A percentile compares a stretch with the other conserved stretches of the same genome.
These are phyloP conservation scores for Melinopterus prodromus DNA, from an alignment of 2,888 invertebrate species.

Conservation along the genomic window DNA sequence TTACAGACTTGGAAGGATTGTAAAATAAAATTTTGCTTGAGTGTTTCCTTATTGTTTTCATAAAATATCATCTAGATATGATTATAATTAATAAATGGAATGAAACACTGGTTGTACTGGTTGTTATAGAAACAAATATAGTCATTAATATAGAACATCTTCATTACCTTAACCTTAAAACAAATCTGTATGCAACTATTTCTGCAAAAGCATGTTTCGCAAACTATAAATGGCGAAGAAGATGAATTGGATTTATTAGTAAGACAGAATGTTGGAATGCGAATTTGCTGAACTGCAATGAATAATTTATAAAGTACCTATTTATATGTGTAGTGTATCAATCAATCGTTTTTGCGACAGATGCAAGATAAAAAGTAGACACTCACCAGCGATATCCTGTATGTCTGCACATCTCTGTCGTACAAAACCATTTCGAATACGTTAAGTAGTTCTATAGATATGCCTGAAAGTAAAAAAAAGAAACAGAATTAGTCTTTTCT, in stretches of 20 bases:
- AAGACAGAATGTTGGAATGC: neutral
- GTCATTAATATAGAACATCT: neutral
- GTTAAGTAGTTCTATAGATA: neutral
- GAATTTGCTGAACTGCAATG: neutral
- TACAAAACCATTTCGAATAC: neutral
- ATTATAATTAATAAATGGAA: too few relatives aligned
- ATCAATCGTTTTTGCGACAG: neutral
- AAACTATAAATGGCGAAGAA: neutral
- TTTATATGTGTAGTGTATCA: neutral
- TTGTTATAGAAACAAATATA: neutral
- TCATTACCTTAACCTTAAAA: neutral
- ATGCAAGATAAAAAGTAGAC: neutral
- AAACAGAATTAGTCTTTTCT: neutral
- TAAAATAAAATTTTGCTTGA: too few relatives aligned
- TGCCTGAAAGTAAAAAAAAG: neutral
- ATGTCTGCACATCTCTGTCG: neutral
- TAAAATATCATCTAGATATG: too few relatives aligned
- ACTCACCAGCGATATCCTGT: constrained; percentile 24
- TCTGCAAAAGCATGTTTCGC: neutral
- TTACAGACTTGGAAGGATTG: neutral
- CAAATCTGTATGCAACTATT: neutral
- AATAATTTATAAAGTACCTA: neutral
- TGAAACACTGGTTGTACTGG: neutral
- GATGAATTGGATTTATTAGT: neutral
- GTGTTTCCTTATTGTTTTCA: too few relatives aligned